Evolutionary conservation across 2,113 vertebrate genomes (phyloP), one percentile per base, ranked within the genome.

Genomic region (Oryzias javanicus): DNA sequence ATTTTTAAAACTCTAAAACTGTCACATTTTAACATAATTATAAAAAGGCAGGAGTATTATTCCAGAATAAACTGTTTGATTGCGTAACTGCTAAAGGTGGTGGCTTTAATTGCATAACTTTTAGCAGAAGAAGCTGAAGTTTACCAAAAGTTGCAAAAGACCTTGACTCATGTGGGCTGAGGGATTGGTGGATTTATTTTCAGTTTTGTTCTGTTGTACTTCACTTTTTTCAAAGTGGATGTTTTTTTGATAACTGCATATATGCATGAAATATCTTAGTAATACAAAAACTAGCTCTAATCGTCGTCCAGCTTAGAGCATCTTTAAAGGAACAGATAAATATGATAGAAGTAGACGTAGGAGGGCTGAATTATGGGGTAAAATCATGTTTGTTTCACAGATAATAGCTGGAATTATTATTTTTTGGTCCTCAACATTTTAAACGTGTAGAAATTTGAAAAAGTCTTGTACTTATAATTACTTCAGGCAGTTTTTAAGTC

Each of bases 141-240:
- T n/a, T n/a, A n/a, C n/a, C n/a, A n/a, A n/a, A n/a, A n/a, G n/a
- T n/a, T n/a, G n/a, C n/a, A n/a, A n/a, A n/a, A n/a, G n/a, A n/a
- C n/a, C n/a, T n/a, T n/a, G n/a, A n/a, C n/a, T n/a, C n/a, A n/a
- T n/a, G n/a, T n/a, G 75, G 80, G 62, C 29, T 72, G 53, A 64
- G 67, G 53, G 51, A 64, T 80, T 61, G 35, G 42, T 35, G 72
- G 71, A 55, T n/a, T 66, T 66, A 73, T 69, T 57, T 12, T 50
- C 47, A 64, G 51, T 51, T 64, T 70, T 68, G 64, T 71, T 42
- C 60, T 73, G 74, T 74, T 76, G 78, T 55, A 75, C 10, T 35
- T 35, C 29, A 79, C 29, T 35, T 35, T 82, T 74, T 78, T 74
- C 64, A 60, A 85, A 62, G 76, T 67, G 65, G 67, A 73, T 60